A percentile compares a stretch with the other conserved stretches of the same genome.
phyloP scores from a whole-genome alignment of 2,888 invertebrate species.

The Embidobia sp. region DNA sequence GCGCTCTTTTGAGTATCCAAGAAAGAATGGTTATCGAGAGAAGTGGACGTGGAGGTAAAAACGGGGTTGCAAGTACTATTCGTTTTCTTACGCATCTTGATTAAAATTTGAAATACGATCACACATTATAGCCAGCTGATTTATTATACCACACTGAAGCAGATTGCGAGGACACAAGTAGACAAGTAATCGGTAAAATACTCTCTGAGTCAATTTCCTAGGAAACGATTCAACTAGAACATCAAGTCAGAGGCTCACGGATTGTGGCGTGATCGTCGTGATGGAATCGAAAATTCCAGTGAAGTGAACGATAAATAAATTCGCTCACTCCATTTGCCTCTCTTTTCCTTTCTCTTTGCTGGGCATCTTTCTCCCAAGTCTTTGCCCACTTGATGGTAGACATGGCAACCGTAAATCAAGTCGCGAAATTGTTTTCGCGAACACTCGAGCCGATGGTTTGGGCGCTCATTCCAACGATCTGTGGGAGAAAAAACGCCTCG shows the following conservation, averaged over 20 bases:
- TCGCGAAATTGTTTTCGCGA: constrained; percentile 72
- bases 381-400: constrained; percentile 50
- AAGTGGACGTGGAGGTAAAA: too few species aligned
- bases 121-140: too few species aligned
- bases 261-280: constrained; percentile 39
- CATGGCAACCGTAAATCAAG: constrained; percentile 71
- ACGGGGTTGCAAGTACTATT: too few species aligned
- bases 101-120: too few species aligned
- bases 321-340: constrained; percentile 57
- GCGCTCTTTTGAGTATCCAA: too few species aligned
- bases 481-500: constrained; percentile 21
- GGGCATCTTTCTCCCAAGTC: constrained; percentile 11
- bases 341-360: constrained; percentile 25
- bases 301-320: constrained; percentile 65
- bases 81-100: too few species aligned
- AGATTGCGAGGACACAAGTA: constrained; percentile 1
- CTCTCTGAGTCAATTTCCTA: constrained; percentile 31
- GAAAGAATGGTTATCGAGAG: too few species aligned
- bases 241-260: constrained; percentile 39
- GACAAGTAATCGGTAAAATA: constrained; percentile 34
- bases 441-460: constrained; percentile 48
- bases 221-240: constrained; percentile 40
- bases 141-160: neutral
- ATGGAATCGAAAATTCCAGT: constrained; percentile 63
- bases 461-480: constrained; percentile 25